Conservation (phyloP, 2,797 vertebrate genomes). For the Threskiornis aethiopicus region DNA sequence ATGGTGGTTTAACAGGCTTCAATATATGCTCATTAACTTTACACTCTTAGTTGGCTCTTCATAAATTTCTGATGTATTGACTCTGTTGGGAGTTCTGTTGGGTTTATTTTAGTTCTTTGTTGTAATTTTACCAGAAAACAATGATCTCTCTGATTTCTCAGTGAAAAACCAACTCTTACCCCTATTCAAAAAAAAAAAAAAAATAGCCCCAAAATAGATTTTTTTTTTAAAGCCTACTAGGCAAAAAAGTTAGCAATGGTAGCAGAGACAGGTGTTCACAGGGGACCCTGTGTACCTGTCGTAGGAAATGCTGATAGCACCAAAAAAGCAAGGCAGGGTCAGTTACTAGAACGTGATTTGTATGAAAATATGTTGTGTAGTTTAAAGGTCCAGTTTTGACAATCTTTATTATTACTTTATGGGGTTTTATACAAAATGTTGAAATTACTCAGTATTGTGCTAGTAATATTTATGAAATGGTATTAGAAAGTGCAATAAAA, state of each 20-base stretch:
- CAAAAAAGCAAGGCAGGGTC: background rate
- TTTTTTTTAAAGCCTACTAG: background rate
- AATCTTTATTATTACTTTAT: background rate
- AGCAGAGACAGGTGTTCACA: background rate
- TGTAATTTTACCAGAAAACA: background rate
- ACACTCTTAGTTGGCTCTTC: conserved; percentile 27
- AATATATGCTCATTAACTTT: conserved; percentile 39
- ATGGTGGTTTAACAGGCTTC: conserved; percentile 26
- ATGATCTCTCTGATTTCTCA: background rate
- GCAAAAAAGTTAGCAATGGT: background rate
- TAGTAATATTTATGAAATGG: conserved; percentile 20
- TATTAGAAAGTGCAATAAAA: background rate
- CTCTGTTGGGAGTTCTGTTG: background rate
- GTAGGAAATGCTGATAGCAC: background rate
- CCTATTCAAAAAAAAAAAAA: background rate
- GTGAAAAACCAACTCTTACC: background rate
- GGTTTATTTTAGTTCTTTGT: background rate
- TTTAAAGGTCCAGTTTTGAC: background rate
- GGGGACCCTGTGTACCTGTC: background rate
- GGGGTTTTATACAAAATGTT: background rate
- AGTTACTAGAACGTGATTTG: background rate
- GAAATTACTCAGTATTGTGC: background rate
- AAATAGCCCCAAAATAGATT: background rate
- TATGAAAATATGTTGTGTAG: background rate
- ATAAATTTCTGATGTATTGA: conserved; percentile 49